Conservation (phyloP, 2,888 invertebrate genomes). For the Drosophila helvetica region DNA sequence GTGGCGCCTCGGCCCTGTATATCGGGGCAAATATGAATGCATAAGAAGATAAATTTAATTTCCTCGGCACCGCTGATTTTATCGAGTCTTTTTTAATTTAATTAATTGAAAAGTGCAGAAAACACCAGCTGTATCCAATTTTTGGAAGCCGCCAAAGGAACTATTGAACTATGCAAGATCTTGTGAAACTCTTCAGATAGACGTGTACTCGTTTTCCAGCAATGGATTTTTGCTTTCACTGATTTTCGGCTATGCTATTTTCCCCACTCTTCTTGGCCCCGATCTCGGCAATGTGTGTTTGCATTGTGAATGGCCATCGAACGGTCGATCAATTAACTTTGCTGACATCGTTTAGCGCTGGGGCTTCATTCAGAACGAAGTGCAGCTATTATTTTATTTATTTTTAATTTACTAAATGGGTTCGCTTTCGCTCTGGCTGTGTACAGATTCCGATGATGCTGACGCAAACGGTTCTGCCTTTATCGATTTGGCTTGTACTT, state of each 20-base stretch:
- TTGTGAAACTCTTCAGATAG: too few species aligned
- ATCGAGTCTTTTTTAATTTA: conserved; percentile 61
- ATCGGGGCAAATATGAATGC: conserved; percentile 30
- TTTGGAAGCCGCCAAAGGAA: conserved; percentile 2
- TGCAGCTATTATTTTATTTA: conserved; percentile 29
- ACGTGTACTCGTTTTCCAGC: too few species aligned
- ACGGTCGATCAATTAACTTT: conserved; percentile 66
- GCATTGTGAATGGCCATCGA: conserved; percentile 2
- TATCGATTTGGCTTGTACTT: too few species aligned
- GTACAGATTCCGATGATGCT: conserved; percentile 39
- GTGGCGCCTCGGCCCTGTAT: conserved; percentile 52
- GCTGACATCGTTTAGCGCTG: conserved; percentile 61
- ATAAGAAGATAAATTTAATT: conserved; percentile 62
- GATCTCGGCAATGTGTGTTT: conserved; percentile 29
- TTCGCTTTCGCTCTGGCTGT: conserved; percentile 8
- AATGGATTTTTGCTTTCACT: not conserved
- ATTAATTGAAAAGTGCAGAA: conserved; percentile 62
- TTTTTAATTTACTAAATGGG: conserved; percentile 16
- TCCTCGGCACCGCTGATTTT: conserved; percentile 49
- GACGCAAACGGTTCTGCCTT: conserved; percentile 20
- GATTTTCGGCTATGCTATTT: conserved; percentile 14
- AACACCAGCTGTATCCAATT: conserved; percentile 11
- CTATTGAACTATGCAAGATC: not conserved
- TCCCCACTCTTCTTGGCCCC: conserved; percentile 3
- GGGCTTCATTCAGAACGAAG: conserved; percentile 64